Base-by-base conservation (phyloP, 2,113 vertebrate genomes). In the Odontophorus gujanensis region DNA sequence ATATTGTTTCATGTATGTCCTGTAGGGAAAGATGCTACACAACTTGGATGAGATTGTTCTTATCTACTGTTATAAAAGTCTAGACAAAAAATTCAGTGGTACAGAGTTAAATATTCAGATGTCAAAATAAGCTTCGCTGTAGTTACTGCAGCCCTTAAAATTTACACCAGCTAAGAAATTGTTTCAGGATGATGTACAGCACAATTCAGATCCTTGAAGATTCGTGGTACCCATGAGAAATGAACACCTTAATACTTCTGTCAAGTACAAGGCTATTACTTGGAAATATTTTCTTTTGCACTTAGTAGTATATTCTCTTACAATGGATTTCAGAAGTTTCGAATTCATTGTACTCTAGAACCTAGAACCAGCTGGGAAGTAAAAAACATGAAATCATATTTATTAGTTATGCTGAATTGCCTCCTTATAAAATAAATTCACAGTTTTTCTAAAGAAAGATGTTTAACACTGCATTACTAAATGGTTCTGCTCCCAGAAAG, bases 361-460 rank as follows among this genome's bases (percentile, higher is more conserved):
- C n/a, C 21, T 93, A 92, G 88, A 91, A 93, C 59, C 73, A 96
- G 32, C 51, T 96, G 94, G 88, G 68, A 87, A 88, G 24, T 57
- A 83, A 94, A 94, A 92, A 79, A 67, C 71, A 81, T 87, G 74
- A 96, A 95, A 97, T 93, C 63, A 28, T 80, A 77, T 93, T 92
- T 92, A 87, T 93, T 96, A 95, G 68, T 43, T 92, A 71, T 92
- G 88, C 62, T 88, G 95, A 92, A 92, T 74, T 95, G 57, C 40
- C 8, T 93, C 71, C 95, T 90, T 82, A 91, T 78, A 93, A 96
- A 93, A 94, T 78, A 91, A 95, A 96, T 81, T 82, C 87, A 92
- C 74, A 91, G 51, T 84, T 97, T 90, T 96, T 87, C 85, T 89
- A 34, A 82, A 94, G 87, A 96, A 77, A 97, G 94, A 93, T 92